A percentile compares a stretch with the other conserved stretches of the same genome.
Evolutionary conservation across 2,113 vertebrate genomes (phyloP).

Genomic region (Agelaius phoeniceus): DNA sequence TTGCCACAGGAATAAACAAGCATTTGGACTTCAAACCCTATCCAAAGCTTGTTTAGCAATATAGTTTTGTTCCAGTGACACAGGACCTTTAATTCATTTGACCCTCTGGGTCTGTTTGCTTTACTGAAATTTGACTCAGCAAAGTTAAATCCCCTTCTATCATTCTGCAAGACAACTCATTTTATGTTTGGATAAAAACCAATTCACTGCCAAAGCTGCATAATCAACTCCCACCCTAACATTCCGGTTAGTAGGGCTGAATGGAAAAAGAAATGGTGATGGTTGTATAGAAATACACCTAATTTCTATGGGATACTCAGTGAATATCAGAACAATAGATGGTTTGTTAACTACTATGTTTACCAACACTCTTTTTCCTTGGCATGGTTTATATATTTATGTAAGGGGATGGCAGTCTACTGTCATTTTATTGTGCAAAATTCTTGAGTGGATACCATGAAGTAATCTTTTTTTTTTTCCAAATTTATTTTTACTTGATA

Average conservation of each 20-base stretch:
- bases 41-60: background rate
- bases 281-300: background rate
- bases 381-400: background rate
- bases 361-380: background rate
- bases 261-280: background rate
- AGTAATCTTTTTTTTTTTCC: background rate
- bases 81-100: background rate
- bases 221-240: background rate
- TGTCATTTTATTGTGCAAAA: background rate
- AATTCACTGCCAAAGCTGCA: background rate
- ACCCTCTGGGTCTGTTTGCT: background rate
- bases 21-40: background rate
- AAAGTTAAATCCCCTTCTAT: constrained; percentile 13
- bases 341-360: background rate
- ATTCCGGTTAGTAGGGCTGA: background rate
- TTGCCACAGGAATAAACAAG: background rate
- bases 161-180: background rate
- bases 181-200: constrained; percentile 15
- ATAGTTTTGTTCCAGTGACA: background rate
- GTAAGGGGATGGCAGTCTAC: background rate
- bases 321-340: background rate
- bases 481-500: background rate
- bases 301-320: background rate
- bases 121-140: constrained; percentile 23
- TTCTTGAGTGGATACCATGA: background rate